Evolutionary conservation across 2,113 vertebrate species (phyloP), one percentile per base, ranked within the genome.

Genomic region (Verasper variegatus): DNA sequence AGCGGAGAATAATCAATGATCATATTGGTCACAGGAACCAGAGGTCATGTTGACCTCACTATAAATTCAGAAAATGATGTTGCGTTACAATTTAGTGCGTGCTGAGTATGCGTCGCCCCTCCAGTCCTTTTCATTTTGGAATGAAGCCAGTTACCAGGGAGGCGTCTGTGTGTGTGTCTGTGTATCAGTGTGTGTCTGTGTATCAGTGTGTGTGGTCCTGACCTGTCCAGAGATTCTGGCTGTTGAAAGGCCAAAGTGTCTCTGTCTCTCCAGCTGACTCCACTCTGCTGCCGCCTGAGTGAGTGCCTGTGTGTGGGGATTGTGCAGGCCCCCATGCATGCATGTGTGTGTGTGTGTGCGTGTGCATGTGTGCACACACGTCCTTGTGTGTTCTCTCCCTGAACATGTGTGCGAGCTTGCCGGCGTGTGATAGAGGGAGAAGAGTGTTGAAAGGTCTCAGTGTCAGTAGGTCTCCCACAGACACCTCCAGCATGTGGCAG

Each of bases 191-290:
- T 58, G 26, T 76, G 1, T 78, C 26, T 59, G 37, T 71, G 68
- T 14, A 14, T 66, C 73, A 56, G 68, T 88, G 88, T 90, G 90
- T 93, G 90, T 92, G 92, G 91, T 92, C 91, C 86, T 92, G 90
- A 92, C 90, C 92, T 88, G 91, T 92, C 90, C 88, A 91, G 84
- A 82, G 85, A 90, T 88, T 69, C 64, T 88, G 80, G 70, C 84
- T 84, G 91, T 91, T 92, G 91, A 93, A 92, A 92, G 88, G 89
- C 87, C 89, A 91, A 81, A 92, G 88, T 92, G 88, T 87, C 82
- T 91, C 82, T 75, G 85, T 58, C 88, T 91, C 86, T 89, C 84
- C 92, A 93, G 92, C 90, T 92, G 90, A 92, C 91, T 92, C 82
- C 81, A 85, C 90, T 93, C 91, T 74, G 88, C 88, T 85, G 85